These are phyloP conservation scores for Hyphantria cunea DNA, from an alignment of 1,140 invertebrate species.

Conservation along the genomic window DNA sequence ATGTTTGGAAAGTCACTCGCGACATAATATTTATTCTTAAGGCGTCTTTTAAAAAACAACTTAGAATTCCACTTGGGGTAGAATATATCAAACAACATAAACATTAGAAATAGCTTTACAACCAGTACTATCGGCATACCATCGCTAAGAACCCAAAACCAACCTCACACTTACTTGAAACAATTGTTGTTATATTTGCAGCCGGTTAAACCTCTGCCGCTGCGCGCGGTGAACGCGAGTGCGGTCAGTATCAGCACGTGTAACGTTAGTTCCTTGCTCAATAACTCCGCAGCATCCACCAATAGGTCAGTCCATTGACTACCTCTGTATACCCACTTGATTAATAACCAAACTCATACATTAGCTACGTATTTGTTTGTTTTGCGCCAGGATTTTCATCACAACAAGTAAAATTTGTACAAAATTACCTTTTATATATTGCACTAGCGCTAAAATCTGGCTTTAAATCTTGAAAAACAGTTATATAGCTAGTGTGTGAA, in stretches of 20 bases:
- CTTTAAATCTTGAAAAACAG: neutral
- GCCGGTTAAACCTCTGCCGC: slow-evolving; percentile 74
- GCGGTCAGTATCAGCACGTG: slow-evolving; percentile 61
- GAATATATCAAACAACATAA: too few species aligned
- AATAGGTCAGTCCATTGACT: slow-evolving; percentile 69
- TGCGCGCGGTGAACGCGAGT: slow-evolving; percentile 62
- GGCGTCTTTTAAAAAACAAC: too few species aligned
- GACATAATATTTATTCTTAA: too few species aligned
- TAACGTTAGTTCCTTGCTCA: slow-evolving; percentile 75
- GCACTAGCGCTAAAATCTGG: too few species aligned
- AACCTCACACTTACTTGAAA: slow-evolving; percentile 31
- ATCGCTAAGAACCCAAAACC: slow-evolving; percentile 44
- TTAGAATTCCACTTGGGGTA: too few species aligned
- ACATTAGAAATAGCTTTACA: too few species aligned
- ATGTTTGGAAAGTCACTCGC: too few species aligned
- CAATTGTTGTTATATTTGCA: slow-evolving; percentile 54
- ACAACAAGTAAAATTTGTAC: too few species aligned
- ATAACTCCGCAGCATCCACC: slow-evolving; percentile 66
- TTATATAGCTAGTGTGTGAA: neutral
- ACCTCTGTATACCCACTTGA: slow-evolving; percentile 13
- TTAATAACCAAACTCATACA: neutral
- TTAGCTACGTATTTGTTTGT: too few species aligned
- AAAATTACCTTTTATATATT: too few species aligned
- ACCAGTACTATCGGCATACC: too few species aligned
- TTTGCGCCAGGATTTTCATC: too few species aligned